Base-by-base conservation (phyloP, 2,113 vertebrate genomes). In the Datnioides undecimradiatus region DNA sequence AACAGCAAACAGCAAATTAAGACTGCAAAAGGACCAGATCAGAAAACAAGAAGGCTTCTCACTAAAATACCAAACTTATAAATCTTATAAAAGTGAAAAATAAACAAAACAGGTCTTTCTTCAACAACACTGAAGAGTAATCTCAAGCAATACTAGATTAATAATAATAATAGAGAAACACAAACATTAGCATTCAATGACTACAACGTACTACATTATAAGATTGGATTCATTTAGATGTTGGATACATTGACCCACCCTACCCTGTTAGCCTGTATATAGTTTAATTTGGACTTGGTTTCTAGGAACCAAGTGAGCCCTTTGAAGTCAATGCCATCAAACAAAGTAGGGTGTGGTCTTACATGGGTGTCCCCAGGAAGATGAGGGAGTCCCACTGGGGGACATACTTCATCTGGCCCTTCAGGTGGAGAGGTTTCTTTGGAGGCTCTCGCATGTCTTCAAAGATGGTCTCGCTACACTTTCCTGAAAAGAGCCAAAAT, bases 331-430 rank as follows among this genome's bases (percentile, higher is more conserved):
- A 19, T 12, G 13, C 40, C 27, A 38, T 38, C 7, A 54, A 45
- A 31, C 23, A 17, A 3, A 63, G 27, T 34, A 8, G 19, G n/a
- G 9, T 25, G 8, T 17, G 43, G 3, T 52, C 91, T 95, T 92
- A 95, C 95, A 95, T 94, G 62, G 94, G 94, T 0, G 93, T 95
- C 40, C 94, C 94, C 25, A 95, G 79, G 88, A 95, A 94, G 87
- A 95, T 95, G 80, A 95, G 94, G 0, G 94, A 95, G 84, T 95
- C 91, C 95, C 94, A 95, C 84, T 94, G 92, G 7, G 94, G 90
- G 46, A 95, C 92, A 0, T 95, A 95, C 67, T 95, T 95, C 94
- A 95, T 94, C 85, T 95, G 94, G 21, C 94, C 94, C 55, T 95
- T 95, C 68, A 95, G 89, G 66, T 95, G 93, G 8, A 95, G 93